Evolutionary conservation across 2,113 vertebrate species (phyloP).

Genomic region (Barbus barbus): DNA sequence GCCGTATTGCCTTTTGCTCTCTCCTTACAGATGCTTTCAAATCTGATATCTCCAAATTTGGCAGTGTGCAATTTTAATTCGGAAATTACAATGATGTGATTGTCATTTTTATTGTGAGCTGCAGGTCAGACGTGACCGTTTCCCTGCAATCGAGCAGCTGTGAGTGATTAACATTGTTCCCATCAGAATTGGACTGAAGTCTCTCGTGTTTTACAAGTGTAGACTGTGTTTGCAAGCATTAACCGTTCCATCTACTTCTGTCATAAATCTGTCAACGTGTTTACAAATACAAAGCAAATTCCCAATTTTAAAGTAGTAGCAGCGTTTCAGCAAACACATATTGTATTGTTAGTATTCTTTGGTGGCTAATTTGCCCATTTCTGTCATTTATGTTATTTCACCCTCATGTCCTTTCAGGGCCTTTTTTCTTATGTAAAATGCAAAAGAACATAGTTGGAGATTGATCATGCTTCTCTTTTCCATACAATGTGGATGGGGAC

Average conservation of each 20-base stretch:
- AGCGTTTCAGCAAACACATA: background rate
- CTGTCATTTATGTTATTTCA: background rate
- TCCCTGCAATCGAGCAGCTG: slow-evolving; percentile 14
- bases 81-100: slow-evolving; percentile 11
- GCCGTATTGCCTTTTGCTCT: slow-evolving; percentile 5
- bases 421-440: background rate
- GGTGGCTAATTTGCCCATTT: background rate
- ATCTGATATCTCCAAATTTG: slow-evolving; percentile 24
- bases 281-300: background rate
- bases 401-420: background rate
- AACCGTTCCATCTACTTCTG: background rate
- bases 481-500: background rate
- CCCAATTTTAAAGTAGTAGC: background rate
- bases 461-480: background rate
- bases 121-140: background rate
- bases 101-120: slow-evolving; percentile 24
- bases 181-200: background rate
- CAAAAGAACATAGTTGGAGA: background rate
- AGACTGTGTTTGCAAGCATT: background rate
- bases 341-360: background rate
- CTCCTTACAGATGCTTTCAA: background rate
- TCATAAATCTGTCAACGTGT: background rate
- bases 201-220: background rate
- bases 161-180: slow-evolving; percentile 5
- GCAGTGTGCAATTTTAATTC: slow-evolving; percentile 4